Evolutionary conservation across 2,797 vertebrate species (phyloP).

Genomic region (Chromis chromis): DNA sequence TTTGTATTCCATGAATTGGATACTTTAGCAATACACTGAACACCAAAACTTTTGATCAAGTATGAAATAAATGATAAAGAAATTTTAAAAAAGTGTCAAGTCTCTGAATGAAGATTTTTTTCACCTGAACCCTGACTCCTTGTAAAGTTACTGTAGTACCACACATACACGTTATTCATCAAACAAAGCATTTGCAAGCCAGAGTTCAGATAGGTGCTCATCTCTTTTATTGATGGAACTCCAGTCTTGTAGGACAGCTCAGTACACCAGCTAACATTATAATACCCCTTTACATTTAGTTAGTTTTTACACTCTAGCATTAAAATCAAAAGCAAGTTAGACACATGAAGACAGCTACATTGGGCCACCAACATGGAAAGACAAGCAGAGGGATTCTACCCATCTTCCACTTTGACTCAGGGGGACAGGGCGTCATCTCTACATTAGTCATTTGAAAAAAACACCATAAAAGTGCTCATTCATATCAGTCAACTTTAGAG

Average conservation of each 20-base stretch:
- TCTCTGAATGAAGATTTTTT: too few species aligned
- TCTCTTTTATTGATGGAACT: constrained; percentile 80
- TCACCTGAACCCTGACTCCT: not conserved
- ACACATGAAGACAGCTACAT: constrained; percentile 53
- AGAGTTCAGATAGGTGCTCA: constrained; percentile 55
- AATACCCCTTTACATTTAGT: constrained; percentile 59
- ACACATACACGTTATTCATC: not conserved
- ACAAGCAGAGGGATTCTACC: constrained; percentile 27
- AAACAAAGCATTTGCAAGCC: constrained; percentile 8
- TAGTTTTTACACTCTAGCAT: constrained; percentile 68
- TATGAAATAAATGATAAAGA: not conserved
- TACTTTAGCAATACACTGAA: not conserved
- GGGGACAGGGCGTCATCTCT: constrained; percentile 15
- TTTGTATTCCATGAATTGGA: not conserved
- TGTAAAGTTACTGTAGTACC: not conserved
- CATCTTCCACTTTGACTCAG: constrained; percentile 24
- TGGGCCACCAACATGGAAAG: constrained; percentile 41
- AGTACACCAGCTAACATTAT: constrained; percentile 69
- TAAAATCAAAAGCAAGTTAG: constrained; percentile 78
- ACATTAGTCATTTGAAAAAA: constrained; percentile 28
- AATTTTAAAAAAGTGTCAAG: not conserved
- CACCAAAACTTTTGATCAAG: not conserved
- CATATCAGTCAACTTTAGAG: constrained; percentile 37
- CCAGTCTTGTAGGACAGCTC: constrained; percentile 70
- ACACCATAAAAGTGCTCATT: constrained; percentile 60